These are phyloP conservation scores for Camponotus fellah DNA, from an alignment of 2,888 invertebrate genomes.

Conservation along the genomic window DNA sequence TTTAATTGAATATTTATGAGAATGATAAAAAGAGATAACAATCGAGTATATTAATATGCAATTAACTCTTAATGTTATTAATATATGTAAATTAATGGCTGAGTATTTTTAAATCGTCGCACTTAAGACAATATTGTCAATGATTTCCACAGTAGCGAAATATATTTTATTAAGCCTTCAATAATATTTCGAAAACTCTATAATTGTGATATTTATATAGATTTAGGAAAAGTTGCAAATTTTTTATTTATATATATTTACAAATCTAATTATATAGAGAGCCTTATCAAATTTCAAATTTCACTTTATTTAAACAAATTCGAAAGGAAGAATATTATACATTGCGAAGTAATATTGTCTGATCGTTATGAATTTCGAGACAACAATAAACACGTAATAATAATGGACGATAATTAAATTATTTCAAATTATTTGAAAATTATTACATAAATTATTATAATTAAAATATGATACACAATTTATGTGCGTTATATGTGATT, in stretches of 20 bases:
- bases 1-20: slow-evolving; percentile 49
- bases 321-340: neutral
- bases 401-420: neutral
- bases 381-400: neutral
- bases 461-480: too few species aligned
- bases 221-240: neutral
- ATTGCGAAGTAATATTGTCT: too few species aligned
- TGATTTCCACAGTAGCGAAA: neutral
- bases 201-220: too few species aligned
- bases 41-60: too few species aligned
- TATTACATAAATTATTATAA: neutral
- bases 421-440: neutral
- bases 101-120: too few species aligned
- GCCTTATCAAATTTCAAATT: neutral
- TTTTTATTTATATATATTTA: neutral
- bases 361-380: neutral
- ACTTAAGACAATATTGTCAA: neutral
- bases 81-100: neutral
- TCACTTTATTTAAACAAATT: neutral
- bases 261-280: neutral
- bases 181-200: neutral
- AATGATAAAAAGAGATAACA: slow-evolving; percentile 51
- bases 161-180: neutral
- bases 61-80: neutral
- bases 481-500: neutral